Base-by-base conservation (phyloP, 1,140 invertebrate species). In the Delia radicum region DNA sequence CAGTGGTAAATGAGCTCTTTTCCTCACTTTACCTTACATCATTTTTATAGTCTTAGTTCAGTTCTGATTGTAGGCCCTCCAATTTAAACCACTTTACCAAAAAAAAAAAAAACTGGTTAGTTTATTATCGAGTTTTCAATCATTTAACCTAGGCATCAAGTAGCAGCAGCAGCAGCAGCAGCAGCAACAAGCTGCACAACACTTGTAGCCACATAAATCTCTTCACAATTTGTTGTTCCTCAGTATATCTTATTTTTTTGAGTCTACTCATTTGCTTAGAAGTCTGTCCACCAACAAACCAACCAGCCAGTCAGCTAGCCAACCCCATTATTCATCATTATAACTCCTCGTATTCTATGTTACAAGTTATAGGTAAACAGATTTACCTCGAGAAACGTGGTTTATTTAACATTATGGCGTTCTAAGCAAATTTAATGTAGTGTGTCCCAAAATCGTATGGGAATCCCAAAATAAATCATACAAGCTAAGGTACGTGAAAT, bases 111-210 rank as follows among this genome's bases (percentile, higher is more conserved):
- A 55, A 55, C 48, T 55, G 48, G 48, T 55, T 55, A 48, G 15
- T 48, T 48, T 5, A 48, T 12, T 48, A 6, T 10, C 48, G 24
- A 55, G 21, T 24, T 55, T 55, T 55, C 21, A n/a, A 21, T 55
- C n/a, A 55, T 55, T 55, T 55, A 24, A 55, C 18, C n/a, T n/a
- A n/a, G n/a, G n/a, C n/a, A n/a, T n/a, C n/a, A n/a, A n/a, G n/a
- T n/a, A n/a, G n/a, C n/a, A n/a, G n/a, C 18, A n/a, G 48, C 48
- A 18, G 24, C 48, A 55, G 24, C 48, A 55, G 48, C 48, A 18
- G 48, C 2, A 18, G 7, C 46, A 1, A 21, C n/a, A n/a, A 21
- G 46, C 46, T 21, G 79, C 76, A 74, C 76, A 75, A n/a, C 26
- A 37, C 33, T 37, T 37, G 33, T 37, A 37, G 33, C 13, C 48